Evolutionary conservation across 2,888 invertebrate species (phyloP), one percentile per base, ranked within the genome.

Genomic region (Rotaria magnacalcarata): DNA sequence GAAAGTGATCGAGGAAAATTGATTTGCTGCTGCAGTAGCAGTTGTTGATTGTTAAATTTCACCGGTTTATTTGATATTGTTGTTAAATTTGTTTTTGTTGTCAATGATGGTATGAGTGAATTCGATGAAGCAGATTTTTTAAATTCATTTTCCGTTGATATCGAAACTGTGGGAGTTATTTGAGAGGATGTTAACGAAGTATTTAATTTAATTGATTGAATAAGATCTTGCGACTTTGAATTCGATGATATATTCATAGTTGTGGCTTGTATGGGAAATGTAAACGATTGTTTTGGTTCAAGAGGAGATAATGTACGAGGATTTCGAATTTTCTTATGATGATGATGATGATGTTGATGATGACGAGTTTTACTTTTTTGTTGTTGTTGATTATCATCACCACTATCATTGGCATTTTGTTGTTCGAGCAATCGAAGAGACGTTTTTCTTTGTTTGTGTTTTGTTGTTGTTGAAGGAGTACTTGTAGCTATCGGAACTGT

Each of bases 371-470:
- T 67, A 34, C 3, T 19, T 34, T 27, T 67, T 41, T 67, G 27
- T 41, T 67, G 27, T 67, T 67, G 67, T 67, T 67, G 67, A 67
- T 67, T 67, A n/a, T 80, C 80, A 47, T 80, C 80, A n/a, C 80
- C 43, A 80, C 80, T 80, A 80, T 80, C 80, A 24, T 43, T 24
- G 3, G 43, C 27, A 67, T 80, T 47, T 47, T 80, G 47, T n/a
- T 80, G 80, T 80, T 80, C 80, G 34, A 47, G 47, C 47, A 80
- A 47, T 80, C 14, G 47, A 1, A 80, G 0, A 3, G 80, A 80
- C 1, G 47, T 80, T 80, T 47, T 80, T 24, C 80, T 47, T 80
- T 80, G 80, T n/a, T 47, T 80, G 14, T 80, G 24, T 80, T 47
- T 47, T 47, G 80, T 47, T n/a, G 47, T 47, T 80, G 80, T 47